Evolutionary conservation across 2,888 invertebrate genomes (phyloP), one percentile per base, ranked within the genome.

Genomic region (Gisinianus flammeolus): DNA sequence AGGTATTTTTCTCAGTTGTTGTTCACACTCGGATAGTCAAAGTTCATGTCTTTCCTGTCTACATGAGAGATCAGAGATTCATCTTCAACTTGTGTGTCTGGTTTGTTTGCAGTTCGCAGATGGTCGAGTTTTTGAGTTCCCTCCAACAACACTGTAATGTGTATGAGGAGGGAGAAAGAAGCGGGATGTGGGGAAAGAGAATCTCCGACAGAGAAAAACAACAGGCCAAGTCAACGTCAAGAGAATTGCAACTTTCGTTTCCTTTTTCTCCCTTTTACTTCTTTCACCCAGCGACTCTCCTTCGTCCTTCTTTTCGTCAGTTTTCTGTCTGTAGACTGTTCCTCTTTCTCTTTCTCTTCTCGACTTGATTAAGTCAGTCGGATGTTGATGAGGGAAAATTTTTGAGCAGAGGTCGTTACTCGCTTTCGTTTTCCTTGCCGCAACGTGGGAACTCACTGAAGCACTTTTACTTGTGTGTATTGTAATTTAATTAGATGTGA

Each of bases 401-500:
- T 70, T 71, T 71, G 54, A 71, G 26, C 26, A 56, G n/a, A 54
- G 26, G 71, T 71, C 71, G 24, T 56, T 62, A n/a, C 72, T 72
- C 19, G 28, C 72, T 58, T 52, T 28, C 30, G 28, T 28, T 58
- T 33, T 56, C 44, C 66, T 74, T 66, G 1, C 44, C 64, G 52
- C 22, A 74, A 24, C n/a, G 8, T 28, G 12, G n/a, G 33, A 19
- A 66, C 52, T 74, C 74, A 54, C 74, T 74, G 1, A 30, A 74
- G 52, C 30, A 74, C 66, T 74, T 74, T 74, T 74, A 74, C 66
- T 74, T 66, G n/a, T n/a, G n/a, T n/a, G 44, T 74, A 74, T 74
- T 74, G 74, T 74, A 74, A 74, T 74, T 74, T 74, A 74, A 74
- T 74, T 74, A 74, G 22, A 62, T 44, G 74, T 58, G 72, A 72